A percentile compares a stretch with the other conserved stretches of the same genome.
Evolutionary conservation across 2,797 vertebrate species (phyloP).

Genomic region (Pipistrellus kuhlii): DNA sequence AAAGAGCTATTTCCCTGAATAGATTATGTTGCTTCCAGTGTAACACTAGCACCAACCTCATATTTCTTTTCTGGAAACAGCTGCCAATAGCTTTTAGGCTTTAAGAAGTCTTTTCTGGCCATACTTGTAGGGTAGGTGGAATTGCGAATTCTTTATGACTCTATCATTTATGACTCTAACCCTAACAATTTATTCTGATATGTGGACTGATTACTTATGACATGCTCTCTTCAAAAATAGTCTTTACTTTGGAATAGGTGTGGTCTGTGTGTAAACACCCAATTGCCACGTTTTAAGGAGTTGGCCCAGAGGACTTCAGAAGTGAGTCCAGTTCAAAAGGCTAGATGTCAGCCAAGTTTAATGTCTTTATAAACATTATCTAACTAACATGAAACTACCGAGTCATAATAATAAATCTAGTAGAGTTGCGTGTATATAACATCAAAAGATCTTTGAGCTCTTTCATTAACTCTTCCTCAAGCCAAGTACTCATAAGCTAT

Average conservation of each 20-base stretch:
- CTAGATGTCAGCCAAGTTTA: not conserved
- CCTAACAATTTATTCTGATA: slow-evolving; percentile 6
- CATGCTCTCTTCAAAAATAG: not conserved
- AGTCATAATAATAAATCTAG: not conserved
- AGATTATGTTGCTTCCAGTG: not conserved
- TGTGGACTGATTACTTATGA: not conserved
- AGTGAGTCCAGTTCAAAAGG: not conserved
- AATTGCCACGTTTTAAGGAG: not conserved
- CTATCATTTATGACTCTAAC: not conserved
- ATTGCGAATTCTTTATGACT: slow-evolving; percentile 29
- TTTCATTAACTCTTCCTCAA: slow-evolving; percentile 36
- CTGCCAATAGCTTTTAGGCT: not conserved
- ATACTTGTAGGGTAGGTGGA: not conserved
- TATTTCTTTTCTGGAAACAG: slow-evolving; percentile 38
- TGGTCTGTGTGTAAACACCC: not conserved
- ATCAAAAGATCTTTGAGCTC: not conserved
- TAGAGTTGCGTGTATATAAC: not conserved
- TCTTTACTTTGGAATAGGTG: not conserved
- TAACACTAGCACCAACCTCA: slow-evolving; percentile 33
- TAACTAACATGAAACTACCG: slow-evolving; percentile 35
- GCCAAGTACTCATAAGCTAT: not conserved
- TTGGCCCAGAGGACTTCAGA: not conserved
- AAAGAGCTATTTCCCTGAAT: not conserved
- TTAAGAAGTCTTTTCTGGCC: slow-evolving; percentile 37
- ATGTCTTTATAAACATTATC: slow-evolving; percentile 24